Base-by-base conservation (phyloP, 2,888 invertebrate genomes). In the Cheilosia urbana region DNA sequence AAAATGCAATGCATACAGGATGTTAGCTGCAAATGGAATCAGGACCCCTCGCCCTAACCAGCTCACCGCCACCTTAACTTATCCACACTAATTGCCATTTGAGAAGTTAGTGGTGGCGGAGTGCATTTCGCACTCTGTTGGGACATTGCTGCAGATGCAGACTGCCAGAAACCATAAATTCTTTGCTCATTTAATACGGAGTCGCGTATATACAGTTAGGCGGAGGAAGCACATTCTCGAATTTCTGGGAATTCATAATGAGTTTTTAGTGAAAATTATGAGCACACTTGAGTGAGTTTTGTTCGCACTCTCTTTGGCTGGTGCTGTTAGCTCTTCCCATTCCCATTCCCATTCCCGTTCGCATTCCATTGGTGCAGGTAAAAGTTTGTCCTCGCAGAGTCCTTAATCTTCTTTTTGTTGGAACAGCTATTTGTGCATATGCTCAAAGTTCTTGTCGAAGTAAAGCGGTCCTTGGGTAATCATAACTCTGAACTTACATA, bases 41-140 rank as follows among this genome's bases (percentile, higher is more conserved):
- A 58, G 55, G 30, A 11, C 5, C 45, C 24, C 57, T 27, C 27
- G 42, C 65, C 73, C 55, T 73, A 68, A 51, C 19, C 63, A 34
- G 37, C 19, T 40, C 62, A 30, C 51, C 40, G 71, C 75, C 69
- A 60, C 60, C 65, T 66, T 65, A 79, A 66, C 58, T 65, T 65
- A 79, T 84, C 27, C 71, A 45, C 58, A 75, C 84, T 84, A 84
- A 84, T 84, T 84, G 84, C 84, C 60, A 69, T 75, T 79, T 71
- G 79, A 79, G 79, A 69, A 79, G 75, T 84, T 73, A 62, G 58
- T 69, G 68, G 37, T 47, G 63, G 57, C 45, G 65, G 57, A 81
- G 76, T 81, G 81, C 66, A 80, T 63, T 58, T 65, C 58, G 58
- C 69, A 58, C 58, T 58, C 62, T 53, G 5, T 15, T 40, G 17